These are phyloP conservation scores for Sminthopsis crassicaudata DNA, from an alignment of 2,113 vertebrate genomes.

Conservation along the genomic window DNA sequence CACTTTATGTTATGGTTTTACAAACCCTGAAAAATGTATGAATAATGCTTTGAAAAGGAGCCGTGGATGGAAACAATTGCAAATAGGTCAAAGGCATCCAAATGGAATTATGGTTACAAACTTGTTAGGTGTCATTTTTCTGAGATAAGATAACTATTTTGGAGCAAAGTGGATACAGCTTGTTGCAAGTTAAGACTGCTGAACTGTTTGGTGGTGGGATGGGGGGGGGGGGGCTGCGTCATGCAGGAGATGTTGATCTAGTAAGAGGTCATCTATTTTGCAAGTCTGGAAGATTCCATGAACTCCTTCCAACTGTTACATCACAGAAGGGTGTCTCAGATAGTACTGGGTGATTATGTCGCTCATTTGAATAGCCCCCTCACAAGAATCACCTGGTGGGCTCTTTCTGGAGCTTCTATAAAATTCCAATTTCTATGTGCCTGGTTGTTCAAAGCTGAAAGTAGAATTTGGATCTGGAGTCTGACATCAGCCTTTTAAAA, in stretches of 20 bases:
- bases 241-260: conserved; percentile 27
- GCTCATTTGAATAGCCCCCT: neutral
- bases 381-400: neutral
- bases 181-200: conserved; percentile 43
- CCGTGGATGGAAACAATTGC: conserved; percentile 33
- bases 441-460: neutral
- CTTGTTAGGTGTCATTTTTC: conserved; percentile 71
- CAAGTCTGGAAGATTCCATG: conserved; percentile 76
- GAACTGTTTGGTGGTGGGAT: conserved; percentile 23
- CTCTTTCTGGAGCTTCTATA: neutral
- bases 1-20: neutral
- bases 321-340: conserved; percentile 47
- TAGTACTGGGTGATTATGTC: neutral
- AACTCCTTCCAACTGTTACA: conserved; percentile 62
- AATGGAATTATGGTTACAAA: conserved; percentile 38
- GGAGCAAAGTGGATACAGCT: conserved; percentile 60
- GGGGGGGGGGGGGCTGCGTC: neutral
- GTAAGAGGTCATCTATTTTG: conserved; percentile 66
- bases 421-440: neutral
- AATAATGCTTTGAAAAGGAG: conserved; percentile 7
- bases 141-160: conserved; percentile 76
- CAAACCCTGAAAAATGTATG: conserved; percentile 34
- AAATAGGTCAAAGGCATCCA: conserved; percentile 63
- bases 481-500: neutral
- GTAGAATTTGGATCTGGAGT: neutral